Percentiles rank a stretch among this genome's conserved stretches.
Conservation (phyloP, 37 sponge, comb jelly and placozoan genomes). For the Mnemiopsis leidyi region DNA sequence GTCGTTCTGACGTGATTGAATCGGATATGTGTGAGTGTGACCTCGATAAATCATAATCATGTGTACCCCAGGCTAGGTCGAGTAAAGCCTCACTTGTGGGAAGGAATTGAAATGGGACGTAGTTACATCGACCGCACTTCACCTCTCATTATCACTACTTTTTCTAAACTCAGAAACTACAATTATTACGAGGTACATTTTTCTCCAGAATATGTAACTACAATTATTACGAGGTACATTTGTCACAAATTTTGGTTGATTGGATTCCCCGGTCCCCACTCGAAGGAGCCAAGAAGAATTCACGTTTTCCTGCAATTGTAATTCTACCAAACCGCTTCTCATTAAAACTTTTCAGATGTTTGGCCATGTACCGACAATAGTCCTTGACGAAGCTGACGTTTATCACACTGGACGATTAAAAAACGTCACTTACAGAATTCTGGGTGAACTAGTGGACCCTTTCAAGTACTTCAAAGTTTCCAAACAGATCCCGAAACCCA, state of each 20-base stretch:
- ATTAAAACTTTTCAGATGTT: background rate
- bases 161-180: conserved; percentile 51
- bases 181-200: background rate
- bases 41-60: no score
- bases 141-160: conserved; percentile 62
- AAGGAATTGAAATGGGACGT: background rate
- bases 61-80: background rate
- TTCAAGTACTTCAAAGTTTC: conserved; percentile 13
- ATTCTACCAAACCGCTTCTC: no score
- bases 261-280: no score
- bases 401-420: conserved; percentile 47
- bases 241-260: no score
- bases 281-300: no score
- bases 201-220: conserved; percentile 38
- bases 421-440: conserved; percentile 21
- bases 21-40: no score
- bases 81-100: conserved; percentile 33
- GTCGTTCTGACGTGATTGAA: no score
- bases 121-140: conserved; percentile 47
- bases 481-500: background rate
- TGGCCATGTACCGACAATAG: conserved; percentile 50
- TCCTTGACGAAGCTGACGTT: conserved; percentile 56
- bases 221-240: background rate
- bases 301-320: no score
- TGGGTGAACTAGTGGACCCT: conserved; percentile 45